Evolutionary conservation across 2,113 vertebrate genomes (phyloP), one percentile per base, ranked within the genome.

Genomic region (Tonatia bakeri): DNA sequence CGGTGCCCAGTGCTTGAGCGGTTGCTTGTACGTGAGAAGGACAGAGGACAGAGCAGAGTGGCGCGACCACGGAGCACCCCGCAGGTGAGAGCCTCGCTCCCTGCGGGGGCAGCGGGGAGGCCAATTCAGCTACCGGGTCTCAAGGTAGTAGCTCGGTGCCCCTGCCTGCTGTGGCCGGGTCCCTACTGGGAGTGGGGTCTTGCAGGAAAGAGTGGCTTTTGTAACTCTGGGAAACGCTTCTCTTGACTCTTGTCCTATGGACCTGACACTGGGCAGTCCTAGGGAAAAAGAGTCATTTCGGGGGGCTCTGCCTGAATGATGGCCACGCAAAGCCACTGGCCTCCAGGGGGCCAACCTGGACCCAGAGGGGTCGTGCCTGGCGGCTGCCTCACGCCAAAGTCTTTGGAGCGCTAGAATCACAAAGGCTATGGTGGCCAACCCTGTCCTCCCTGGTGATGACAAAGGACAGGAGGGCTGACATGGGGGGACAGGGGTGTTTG

Each of bases 101-200:
- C 4, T 1, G 22, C 33, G n/a, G 31, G 54, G 17, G 38, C 24
- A 14, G 7, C 11, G 22, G 69, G 80, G 3, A 59, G 20, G 20
- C 31, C 13, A 20, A 5, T 24, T 19, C 75, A 36, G 47, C 22
- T 31, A 3, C 67, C 19, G 1, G 6, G 2, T 50, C 40, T 26
- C 20, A 4, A 19, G 59, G 33, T 3, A 26, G 19, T 52, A 22
- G 61, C 33, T 36, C 3, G 54, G 72, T 16, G 9, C n/a, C n/a
- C 33, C 76, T 12, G 3, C 3, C 3, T 2, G 50, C 47, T 33
- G 31, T 10, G 73, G 22, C 12, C 13, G 24, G 38, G 24, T 52
- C 38, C 65, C 24, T 2, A 2, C 26, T 0, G 4, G 12, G 56
- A 0, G 3, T 15, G 50, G 24, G 28, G 3, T 24, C 61, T n/a